Base-by-base conservation (phyloP, 2,888 invertebrate species). In the Lottia scabra region DNA sequence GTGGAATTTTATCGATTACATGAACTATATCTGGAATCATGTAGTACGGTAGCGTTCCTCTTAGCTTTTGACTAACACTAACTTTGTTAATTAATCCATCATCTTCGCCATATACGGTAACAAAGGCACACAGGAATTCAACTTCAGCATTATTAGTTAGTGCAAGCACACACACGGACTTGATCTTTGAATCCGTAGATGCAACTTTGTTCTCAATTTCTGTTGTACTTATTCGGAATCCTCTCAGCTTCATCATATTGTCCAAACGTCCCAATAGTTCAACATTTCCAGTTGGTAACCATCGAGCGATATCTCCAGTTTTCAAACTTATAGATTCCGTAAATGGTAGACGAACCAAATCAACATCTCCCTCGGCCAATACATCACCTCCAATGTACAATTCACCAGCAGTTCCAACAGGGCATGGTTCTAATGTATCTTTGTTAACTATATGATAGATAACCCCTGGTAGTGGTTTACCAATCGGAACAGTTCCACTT, bases 381-480 rank as follows among this genome's bases (percentile, higher is more conserved):
- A 66, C 44, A 13, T 27, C 30, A 5, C 70, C 70, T 13, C 70
- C 65, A 19, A 70, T 70, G 43, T 65, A 65, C 15, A 70, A 43
- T 66, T 70, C 70, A 19, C 70, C 70, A 23, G 48, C 46, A 2
- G 38, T 43, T 46, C 70, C 70, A 15, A 70, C 19, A 16, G 70
- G 70, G 16, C 66, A 65, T 0, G 48, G 46, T 44, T 23, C 43
- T 23, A 66, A 30, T 65, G 65, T 38, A 16, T 44, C 6, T 30
- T 65, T 45, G 19, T 70, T 62, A 19, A 70, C 23, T 30, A 70
- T 63, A 6, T 65, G 45, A n/a, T 65, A 15, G 23, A 23, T 48
- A n/a, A 70, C 65, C 16, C 70, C 70, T 38, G 70, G 70, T 15
- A 70, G 46, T 43, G 70, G 70, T 30, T 62, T 65, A n/a, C 70